Conservation (phyloP, 2,888 invertebrate species). For the Brenthis hecate region DNA sequence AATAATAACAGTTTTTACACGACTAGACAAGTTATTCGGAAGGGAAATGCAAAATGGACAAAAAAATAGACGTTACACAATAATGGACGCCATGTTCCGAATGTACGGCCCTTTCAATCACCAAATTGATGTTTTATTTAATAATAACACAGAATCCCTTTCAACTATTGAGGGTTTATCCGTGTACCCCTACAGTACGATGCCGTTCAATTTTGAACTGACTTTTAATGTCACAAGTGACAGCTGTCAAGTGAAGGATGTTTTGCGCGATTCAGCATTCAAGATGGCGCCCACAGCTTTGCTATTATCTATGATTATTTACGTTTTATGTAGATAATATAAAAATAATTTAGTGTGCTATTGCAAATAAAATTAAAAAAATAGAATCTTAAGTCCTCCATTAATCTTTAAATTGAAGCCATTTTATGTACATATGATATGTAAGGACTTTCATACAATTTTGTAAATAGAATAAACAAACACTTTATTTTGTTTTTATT, state of each 20-base stretch:
- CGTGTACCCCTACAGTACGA: conserved; percentile 61
- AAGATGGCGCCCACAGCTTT: conserved; percentile 50
- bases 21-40: conserved; percentile 88
- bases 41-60: conserved; percentile 42
- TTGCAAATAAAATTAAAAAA: not conserved
- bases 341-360: not conserved
- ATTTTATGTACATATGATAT: no score
- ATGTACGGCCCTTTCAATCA: conserved; percentile 87
- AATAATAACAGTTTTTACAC: conserved; percentile 86
- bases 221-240: conserved; percentile 50
- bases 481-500: no score
- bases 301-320: conserved; percentile 56
- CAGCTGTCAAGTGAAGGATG: conserved; percentile 51
- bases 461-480: no score
- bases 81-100: conserved; percentile 84
- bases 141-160: conserved; percentile 76
- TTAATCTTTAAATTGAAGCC: no score
- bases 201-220: conserved; percentile 69
- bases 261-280: conserved; percentile 50
- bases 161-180: conserved; percentile 55
- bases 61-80: conserved; percentile 59
- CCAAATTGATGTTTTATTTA: conserved; percentile 85
- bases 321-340: conserved; percentile 42
- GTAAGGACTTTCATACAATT: no score
- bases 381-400: not conserved